A percentile compares a stretch with the other conserved stretches of the same genome.
Evolutionary conservation across 2,888 invertebrate species (phyloP).

Genomic region (Pyrochroa serraticornis): DNA sequence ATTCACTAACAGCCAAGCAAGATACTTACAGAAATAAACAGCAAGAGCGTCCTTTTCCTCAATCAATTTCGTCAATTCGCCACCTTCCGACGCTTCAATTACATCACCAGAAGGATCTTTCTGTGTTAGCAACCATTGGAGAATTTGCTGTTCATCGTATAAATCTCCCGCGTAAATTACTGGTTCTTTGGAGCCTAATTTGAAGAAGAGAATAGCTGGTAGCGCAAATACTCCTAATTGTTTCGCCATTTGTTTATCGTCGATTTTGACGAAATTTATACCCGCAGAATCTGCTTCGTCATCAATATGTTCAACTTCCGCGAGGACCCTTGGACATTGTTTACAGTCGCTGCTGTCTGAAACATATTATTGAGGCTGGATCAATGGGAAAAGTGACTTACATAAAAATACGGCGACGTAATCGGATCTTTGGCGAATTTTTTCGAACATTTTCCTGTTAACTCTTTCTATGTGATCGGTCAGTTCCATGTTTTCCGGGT

Average conservation of each 20-base stretch:
- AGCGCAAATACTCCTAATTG: conserved; percentile 88
- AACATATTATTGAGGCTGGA: conserved; percentile 49
- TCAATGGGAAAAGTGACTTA: conserved; percentile 62
- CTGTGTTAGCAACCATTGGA: conserved; percentile 90
- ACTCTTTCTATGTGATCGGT: conserved; percentile 92
- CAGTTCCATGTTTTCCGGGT: conserved; percentile 92
- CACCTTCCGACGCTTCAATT: conserved; percentile 87
- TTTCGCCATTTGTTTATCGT: conserved; percentile 85
- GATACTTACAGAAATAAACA: conserved; percentile 89
- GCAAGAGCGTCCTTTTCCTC: conserved; percentile 82
- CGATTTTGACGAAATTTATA: conserved; percentile 91
- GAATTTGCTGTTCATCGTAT: conserved; percentile 84
- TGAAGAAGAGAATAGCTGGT: conserved; percentile 90
- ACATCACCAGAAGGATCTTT: conserved; percentile 91
- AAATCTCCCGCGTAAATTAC: conserved; percentile 90
- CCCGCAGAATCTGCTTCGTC: conserved; percentile 90
- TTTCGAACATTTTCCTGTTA: conserved; percentile 91
- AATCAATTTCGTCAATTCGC: conserved; percentile 75
- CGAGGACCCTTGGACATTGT: conserved; percentile 86
- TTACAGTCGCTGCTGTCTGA: conserved; percentile 94
- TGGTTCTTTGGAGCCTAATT: conserved; percentile 84
- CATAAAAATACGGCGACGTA: conserved; percentile 93
- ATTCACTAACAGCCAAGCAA: neutral
- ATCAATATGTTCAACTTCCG: conserved; percentile 90
- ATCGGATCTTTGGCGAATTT: conserved; percentile 86